phyloP scores from a whole-genome alignment of 2,113 vertebrate species.

The Mugil cephalus region DNA sequence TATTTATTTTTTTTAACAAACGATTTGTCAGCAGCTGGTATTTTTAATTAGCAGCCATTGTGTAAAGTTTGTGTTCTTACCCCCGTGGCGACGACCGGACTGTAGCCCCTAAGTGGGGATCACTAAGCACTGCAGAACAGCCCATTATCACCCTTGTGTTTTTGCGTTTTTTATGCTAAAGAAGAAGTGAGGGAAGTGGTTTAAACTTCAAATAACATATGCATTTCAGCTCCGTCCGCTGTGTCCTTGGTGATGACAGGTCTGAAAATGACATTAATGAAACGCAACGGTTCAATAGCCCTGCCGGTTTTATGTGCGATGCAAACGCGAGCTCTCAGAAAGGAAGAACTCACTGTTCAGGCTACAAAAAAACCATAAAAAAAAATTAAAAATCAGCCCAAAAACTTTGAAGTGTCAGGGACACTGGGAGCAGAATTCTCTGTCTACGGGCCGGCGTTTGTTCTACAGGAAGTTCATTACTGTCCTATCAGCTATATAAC shows the following conservation, averaged over 20 bases:
- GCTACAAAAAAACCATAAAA: conserved; percentile 35
- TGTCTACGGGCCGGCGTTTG: conserved; percentile 31
- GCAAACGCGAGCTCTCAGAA: conserved; percentile 15
- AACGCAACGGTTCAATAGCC: conserved; percentile 5
- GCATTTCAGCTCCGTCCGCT: background rate
- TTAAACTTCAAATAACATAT: background rate
- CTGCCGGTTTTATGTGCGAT: background rate
- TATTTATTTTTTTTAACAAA: too few species aligned
- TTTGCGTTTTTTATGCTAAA: background rate
- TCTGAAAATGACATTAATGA: background rate
- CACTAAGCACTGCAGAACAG: background rate
- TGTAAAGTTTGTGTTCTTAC: background rate
- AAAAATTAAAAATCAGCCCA: conserved; percentile 24
- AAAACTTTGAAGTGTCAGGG: conserved; percentile 24
- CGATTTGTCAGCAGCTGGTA: too few species aligned
- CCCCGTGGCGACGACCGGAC: background rate
- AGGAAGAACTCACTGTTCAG: conserved; percentile 2
- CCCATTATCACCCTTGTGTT: conserved; percentile 9
- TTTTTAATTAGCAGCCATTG: background rate
- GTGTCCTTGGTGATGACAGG: conserved; percentile 4
- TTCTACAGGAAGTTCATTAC: conserved; percentile 67
- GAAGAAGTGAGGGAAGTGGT: background rate
- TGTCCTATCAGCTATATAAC: conserved; percentile 55
- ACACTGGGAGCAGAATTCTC: conserved; percentile 31
- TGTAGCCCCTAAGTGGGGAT: background rate